A percentile compares a stretch with the other conserved stretches of the same genome.
Evolutionary conservation across 2,888 invertebrate genomes (phyloP).

Genomic region (Cremastinae sp.): DNA sequence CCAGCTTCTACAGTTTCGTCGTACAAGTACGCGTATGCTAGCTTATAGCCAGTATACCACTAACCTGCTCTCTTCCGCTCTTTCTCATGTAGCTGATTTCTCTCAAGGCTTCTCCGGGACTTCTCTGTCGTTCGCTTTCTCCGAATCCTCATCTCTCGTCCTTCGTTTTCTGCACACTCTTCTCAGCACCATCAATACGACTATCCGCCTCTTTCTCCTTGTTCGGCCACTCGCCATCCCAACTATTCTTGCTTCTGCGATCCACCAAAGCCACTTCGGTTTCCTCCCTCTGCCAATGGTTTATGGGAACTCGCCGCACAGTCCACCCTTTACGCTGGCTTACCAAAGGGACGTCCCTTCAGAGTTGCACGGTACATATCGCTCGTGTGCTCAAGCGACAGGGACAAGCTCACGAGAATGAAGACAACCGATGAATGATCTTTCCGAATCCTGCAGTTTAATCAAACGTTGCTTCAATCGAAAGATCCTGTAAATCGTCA

Average conservation of each 20-base stretch:
- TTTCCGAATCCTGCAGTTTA: slow-evolving; percentile 39
- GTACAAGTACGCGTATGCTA: slow-evolving; percentile 61
- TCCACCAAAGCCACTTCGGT: slow-evolving; percentile 36
- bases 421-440: slow-evolving; percentile 45
- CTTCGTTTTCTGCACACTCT: slow-evolving; percentile 48
- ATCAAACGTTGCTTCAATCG: slow-evolving; percentile 11
- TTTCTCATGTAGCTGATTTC: slow-evolving; percentile 48
- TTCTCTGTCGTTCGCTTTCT: slow-evolving; percentile 59
- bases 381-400: no score
- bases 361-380: slow-evolving; percentile 47
- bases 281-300: slow-evolving; percentile 43
- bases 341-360: slow-evolving; percentile 74
- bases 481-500: slow-evolving; percentile 21
- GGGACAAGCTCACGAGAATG: slow-evolving; percentile 40
- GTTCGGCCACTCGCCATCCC: slow-evolving; percentile 43
- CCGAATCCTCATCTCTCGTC: slow-evolving; percentile 46
- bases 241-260: slow-evolving; percentile 45
- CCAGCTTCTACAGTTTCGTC: slow-evolving; percentile 60
- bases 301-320: slow-evolving; percentile 60
- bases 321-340: slow-evolving; percentile 77
- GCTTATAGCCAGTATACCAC: slow-evolving; percentile 54
- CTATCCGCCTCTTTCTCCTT: slow-evolving; percentile 36
- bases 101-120: slow-evolving; percentile 56
- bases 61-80: slow-evolving; percentile 42
- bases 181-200: slow-evolving; percentile 9